Evolutionary conservation across 2,888 invertebrate genomes (phyloP).

Genomic region (Griposia aprilina): DNA sequence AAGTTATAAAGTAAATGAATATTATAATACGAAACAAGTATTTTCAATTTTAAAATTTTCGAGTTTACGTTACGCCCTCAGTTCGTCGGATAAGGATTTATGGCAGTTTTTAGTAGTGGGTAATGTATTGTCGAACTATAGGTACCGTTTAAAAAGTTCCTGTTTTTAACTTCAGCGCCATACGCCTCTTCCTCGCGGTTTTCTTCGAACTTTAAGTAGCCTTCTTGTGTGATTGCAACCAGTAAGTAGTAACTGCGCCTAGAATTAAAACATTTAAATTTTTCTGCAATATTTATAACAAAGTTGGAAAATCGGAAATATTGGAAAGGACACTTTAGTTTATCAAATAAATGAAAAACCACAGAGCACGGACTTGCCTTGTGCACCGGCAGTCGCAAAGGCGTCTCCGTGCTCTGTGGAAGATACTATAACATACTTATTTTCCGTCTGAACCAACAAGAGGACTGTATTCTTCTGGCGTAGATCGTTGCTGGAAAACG

Average conservation of each 20-base stretch:
- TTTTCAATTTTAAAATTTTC: no score
- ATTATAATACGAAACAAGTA: no score
- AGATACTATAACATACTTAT: slow-evolving; percentile 86
- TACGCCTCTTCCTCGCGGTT: slow-evolving; percentile 94
- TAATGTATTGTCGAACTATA: no score
- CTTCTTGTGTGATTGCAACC: slow-evolving; percentile 95
- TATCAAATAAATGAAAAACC: neutral
- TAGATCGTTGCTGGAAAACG: slow-evolving; percentile 95
- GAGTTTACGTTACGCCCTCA: no score
- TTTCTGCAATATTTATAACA: no score
- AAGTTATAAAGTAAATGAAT: no score
- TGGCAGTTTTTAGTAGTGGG: no score
- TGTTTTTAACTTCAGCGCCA: slow-evolving; percentile 94
- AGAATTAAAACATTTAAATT: slow-evolving; percentile 58
- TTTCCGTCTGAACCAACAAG: slow-evolving; percentile 95
- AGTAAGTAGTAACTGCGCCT: slow-evolving; percentile 96
- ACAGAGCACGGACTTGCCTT: neutral
- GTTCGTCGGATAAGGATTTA: no score
- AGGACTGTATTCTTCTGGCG: slow-evolving; percentile 95
- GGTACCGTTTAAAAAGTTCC: slow-evolving; percentile 95
- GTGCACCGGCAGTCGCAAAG: neutral
- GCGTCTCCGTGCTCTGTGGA: neutral
- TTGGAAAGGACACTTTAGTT: neutral
- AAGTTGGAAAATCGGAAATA: neutral
- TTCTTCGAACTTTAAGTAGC: slow-evolving; percentile 96